Conservation (phyloP, 2,888 invertebrate species). For the Desoria tigrina region DNA sequence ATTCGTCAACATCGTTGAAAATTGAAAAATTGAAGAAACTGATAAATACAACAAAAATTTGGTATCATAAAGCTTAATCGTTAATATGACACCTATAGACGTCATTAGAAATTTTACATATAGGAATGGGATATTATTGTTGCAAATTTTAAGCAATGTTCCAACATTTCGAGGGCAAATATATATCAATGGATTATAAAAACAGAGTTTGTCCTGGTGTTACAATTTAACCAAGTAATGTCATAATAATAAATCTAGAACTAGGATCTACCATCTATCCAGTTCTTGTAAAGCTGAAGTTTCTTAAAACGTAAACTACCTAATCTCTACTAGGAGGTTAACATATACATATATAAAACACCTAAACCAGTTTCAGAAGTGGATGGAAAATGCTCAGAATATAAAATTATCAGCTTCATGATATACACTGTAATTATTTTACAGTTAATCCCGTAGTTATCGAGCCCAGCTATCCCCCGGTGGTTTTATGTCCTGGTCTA, state of each 20-base stretch:
- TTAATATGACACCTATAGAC: constrained; percentile 11
- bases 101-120: background rate
- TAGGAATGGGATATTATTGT: too few species aligned
- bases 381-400: constrained; percentile 15
- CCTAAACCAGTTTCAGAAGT: background rate
- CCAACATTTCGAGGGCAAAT: too few species aligned
- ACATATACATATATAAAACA: too few species aligned
- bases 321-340: too few species aligned
- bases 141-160: too few species aligned
- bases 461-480: constrained; percentile 51
- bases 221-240: background rate
- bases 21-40: too few species aligned
- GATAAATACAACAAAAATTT: too few species aligned
- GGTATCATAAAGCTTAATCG: background rate
- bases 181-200: too few species aligned
- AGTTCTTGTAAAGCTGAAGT: background rate
- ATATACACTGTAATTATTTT: background rate
- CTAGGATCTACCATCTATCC: too few species aligned
- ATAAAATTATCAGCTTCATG: constrained; percentile 4
- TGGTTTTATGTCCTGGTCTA: constrained; percentile 33
- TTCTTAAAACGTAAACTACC: background rate
- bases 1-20: too few species aligned
- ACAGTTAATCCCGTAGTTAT: constrained; percentile 25
- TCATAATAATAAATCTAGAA: too few species aligned
- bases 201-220: background rate